Evolutionary conservation across 2,888 invertebrate species (phyloP), one percentile per base, ranked within the genome.

Genomic region (Alsophila aescularia): DNA sequence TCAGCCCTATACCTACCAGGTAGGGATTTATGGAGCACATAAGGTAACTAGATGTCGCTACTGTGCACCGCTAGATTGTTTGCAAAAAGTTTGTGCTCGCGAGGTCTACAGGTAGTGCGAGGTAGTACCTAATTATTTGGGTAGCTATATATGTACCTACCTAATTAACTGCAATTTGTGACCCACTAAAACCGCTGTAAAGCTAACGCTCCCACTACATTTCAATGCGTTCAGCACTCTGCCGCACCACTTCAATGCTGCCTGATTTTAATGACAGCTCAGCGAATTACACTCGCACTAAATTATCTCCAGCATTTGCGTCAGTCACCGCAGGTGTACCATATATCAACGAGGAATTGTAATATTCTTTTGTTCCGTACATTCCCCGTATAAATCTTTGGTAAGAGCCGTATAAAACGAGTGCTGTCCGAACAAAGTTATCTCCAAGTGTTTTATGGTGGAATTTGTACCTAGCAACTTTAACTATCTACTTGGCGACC

Each of bases 291-390:
- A 39, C 31, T 49, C 48, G 18, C 44, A 57, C 50, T 57, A 52
- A 67, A 44, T 56, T 49, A 54, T 57, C 37, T 53, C 35, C 49
- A 43, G 48, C 53, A 39, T 49, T 44, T 43, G 49, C 41, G 68
- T 72, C 73, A 72, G 54, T 72, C 70, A 70, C 60, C 56, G 50
- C 72, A 69, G 68, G 72, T 72, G 77, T 66, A 63, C 65, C 70
- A 72, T 77, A 70, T 69, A 72, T 77, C 75, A 70, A 63, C 43
- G 42, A 39, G 18, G 66, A 70, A 68, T 66, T 56, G 72, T 75
- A 79, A 79, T 77, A 81, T 80, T 77, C 75, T 72, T 75, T 73
- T 73, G 67, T 75, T 71, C 69, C 64, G 60, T 62, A 77, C 67
- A 74, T 79, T 79, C 70, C 51, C 57, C 60, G 62, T 69, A 81